Conservation (phyloP, 2,113 vertebrate genomes). For the Caranx melampygus region DNA sequence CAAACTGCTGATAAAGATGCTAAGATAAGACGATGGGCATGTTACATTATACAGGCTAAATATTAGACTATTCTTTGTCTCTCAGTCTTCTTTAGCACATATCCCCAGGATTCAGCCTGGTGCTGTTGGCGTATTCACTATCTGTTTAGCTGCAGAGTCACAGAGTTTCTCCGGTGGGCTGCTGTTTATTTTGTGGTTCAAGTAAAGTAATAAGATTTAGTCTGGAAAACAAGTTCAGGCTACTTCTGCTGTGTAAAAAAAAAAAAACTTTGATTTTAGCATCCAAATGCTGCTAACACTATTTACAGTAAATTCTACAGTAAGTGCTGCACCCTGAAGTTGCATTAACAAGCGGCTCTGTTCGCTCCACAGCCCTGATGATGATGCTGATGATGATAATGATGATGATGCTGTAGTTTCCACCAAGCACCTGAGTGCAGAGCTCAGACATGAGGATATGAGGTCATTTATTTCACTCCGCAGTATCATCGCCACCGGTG, state of each 20-base stretch:
- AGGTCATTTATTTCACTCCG: constrained; percentile 69
- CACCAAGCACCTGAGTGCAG: constrained; percentile 23
- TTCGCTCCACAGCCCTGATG: background rate
- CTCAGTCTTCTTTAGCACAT: background rate
- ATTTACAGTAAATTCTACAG: background rate
- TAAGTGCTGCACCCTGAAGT: background rate
- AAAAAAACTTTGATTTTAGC: background rate
- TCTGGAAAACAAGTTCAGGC: background rate
- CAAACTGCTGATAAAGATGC: no score
- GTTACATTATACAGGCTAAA: background rate
- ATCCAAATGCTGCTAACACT: background rate
- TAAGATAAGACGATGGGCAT: no score
- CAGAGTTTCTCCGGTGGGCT: background rate
- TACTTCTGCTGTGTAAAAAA: background rate
- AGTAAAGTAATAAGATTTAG: background rate
- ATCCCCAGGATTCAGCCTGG: background rate
- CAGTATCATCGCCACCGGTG: constrained; percentile 52
- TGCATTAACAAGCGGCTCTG: constrained; percentile 13
- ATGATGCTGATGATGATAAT: constrained; percentile 17
- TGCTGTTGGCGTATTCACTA: no score
- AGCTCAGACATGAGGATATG: constrained; percentile 19
- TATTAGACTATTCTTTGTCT: background rate
- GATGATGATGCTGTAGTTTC: constrained; percentile 42
- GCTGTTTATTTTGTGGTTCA: background rate
- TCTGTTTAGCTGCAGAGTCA: background rate